These are phyloP conservation scores for Apomyelois bistriatella DNA, from an alignment of 2,888 invertebrate genomes.

Conservation along the genomic window DNA sequence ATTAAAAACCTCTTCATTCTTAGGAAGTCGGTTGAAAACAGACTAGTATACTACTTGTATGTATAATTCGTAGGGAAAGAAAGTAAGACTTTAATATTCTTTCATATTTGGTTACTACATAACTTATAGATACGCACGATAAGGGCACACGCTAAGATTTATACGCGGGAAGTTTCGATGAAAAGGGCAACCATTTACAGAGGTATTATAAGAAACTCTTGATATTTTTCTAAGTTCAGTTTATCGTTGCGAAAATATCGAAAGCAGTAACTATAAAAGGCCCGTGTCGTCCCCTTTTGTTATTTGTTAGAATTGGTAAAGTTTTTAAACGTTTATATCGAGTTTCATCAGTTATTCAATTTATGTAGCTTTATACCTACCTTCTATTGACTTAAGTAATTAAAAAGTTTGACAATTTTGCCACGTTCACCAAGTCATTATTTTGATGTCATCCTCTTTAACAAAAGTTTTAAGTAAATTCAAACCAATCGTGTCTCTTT, in stretches of 20 bases:
- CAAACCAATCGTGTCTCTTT: background rate
- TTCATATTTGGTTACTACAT: constrained; percentile 33
- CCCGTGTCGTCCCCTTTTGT: constrained; percentile 12
- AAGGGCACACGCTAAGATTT: constrained; percentile 37
- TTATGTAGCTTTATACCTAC: constrained; percentile 2
- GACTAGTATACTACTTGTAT: too few relatives aligned
- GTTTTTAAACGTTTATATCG: constrained; percentile 9
- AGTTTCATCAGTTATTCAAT: constrained; percentile 11
- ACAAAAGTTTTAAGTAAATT: background rate
- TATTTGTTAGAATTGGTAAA: constrained; percentile 13
- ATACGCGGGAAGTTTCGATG: constrained; percentile 32
- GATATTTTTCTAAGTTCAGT: constrained; percentile 20
- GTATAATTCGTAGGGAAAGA: background rate
- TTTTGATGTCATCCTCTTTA: background rate
- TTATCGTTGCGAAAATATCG: constrained; percentile 16
- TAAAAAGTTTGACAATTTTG: constrained; percentile 14
- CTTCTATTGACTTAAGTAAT: background rate
- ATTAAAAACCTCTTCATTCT: too few relatives aligned
- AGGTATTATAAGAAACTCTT: constrained; percentile 27
- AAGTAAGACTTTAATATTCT: constrained; percentile 29
- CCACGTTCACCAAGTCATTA: constrained; percentile 11
- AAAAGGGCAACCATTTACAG: constrained; percentile 35
- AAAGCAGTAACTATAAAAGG: constrained; percentile 11
- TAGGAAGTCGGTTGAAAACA: too few relatives aligned
- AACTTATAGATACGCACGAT: constrained; percentile 38